phyloP scores from a whole-genome alignment of 2,888 invertebrate genomes.

The Ormyrus rosae region DNA sequence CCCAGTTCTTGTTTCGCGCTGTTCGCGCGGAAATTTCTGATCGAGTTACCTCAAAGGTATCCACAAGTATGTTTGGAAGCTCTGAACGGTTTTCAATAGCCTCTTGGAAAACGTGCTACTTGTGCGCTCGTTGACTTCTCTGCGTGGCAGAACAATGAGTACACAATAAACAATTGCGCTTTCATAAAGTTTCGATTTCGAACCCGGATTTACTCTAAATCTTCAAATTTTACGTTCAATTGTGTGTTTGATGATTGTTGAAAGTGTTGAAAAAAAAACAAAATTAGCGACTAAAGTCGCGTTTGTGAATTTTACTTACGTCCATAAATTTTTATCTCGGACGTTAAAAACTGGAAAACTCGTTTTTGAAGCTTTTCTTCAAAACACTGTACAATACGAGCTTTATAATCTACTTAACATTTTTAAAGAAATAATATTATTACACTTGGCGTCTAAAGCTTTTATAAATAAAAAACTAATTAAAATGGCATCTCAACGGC shows the following conservation, averaged over 20 bases:
- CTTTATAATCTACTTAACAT: no score
- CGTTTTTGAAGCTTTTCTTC: no score
- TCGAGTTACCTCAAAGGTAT: conserved; percentile 60
- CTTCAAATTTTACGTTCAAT: not conserved
- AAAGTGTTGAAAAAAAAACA: no score
- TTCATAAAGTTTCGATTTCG: not conserved
- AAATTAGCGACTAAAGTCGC: no score
- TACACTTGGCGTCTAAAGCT: no score
- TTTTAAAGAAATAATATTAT: no score
- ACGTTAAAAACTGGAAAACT: no score
- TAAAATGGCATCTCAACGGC: not conserved
- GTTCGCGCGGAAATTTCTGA: conserved; percentile 59
- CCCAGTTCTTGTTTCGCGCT: not conserved
- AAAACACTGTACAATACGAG: no score
- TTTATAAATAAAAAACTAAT: no score
- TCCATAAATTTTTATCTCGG: no score
- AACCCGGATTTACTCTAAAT: not conserved
- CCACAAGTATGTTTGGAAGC: conserved; percentile 58
- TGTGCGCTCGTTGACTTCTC: not conserved
- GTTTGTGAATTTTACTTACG: no score
- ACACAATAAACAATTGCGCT: not conserved
- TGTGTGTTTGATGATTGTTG: no score
- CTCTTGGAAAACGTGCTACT: not conserved
- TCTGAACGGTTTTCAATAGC: conserved; percentile 55
- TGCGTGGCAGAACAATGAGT: not conserved